Evolutionary conservation across 1,140 invertebrate species (phyloP).

Genomic region (Diabrotica undecimpunctata): DNA sequence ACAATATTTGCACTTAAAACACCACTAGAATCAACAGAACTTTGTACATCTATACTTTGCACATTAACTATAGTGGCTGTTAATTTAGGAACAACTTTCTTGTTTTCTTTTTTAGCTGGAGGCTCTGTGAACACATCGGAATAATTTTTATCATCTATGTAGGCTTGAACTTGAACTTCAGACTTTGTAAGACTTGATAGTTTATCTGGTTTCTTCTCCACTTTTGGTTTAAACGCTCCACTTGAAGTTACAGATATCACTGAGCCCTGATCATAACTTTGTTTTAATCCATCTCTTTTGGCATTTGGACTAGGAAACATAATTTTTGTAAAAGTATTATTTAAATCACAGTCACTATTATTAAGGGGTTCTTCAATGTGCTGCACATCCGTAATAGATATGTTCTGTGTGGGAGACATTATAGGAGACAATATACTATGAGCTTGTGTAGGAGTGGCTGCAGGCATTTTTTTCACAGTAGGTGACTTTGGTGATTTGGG

Average conservation of each 20-base stretch:
- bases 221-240: slow-evolving; percentile 41
- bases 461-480: slow-evolving; percentile 12
- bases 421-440: slow-evolving; percentile 41
- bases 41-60: slow-evolving; percentile 35
- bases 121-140: slow-evolving; percentile 23
- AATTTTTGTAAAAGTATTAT: slow-evolving; percentile 39
- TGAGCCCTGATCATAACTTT: slow-evolving; percentile 44
- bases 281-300: slow-evolving; percentile 31
- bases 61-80: slow-evolving; percentile 38
- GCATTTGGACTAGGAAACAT: slow-evolving; percentile 38
- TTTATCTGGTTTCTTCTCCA: slow-evolving; percentile 40
- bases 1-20: slow-evolving; percentile 28
- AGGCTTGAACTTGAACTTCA: slow-evolving; percentile 44
- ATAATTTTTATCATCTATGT: slow-evolving; percentile 35
- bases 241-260: slow-evolving; percentile 46
- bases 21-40: slow-evolving; percentile 7
- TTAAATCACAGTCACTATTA: slow-evolving; percentile 23
- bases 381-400: slow-evolving; percentile 37
- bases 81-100: slow-evolving; percentile 28
- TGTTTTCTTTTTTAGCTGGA: slow-evolving; percentile 7
- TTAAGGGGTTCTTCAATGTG: slow-evolving; percentile 17
- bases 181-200: slow-evolving; percentile 58
- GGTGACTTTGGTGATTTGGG: slow-evolving; percentile 21
- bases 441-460: not conserved
- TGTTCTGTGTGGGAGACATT: slow-evolving; percentile 44